Evolutionary conservation across 1,140 invertebrate species (phyloP), one percentile per base, ranked within the genome.

Genomic region (Heliconius hewitsoni): DNA sequence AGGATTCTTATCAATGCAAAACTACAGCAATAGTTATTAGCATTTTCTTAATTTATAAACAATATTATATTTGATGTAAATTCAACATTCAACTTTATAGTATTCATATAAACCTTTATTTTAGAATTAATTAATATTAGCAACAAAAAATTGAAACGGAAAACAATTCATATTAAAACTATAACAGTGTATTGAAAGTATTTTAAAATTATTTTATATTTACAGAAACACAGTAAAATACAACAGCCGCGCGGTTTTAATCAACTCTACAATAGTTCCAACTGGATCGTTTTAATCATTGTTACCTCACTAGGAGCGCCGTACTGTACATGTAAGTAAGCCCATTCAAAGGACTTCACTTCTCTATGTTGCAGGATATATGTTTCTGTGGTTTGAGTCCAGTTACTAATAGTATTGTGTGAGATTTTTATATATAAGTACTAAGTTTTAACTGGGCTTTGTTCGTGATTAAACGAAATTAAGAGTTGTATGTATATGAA

Each of bases 241-340:
- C 27, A 66, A 66, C 9, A 66, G 27, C 23, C 60, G 60, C 27
- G 23, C 27, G 23, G 60, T 66, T 66, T 66, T 66, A 66, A 66
- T 66, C 23, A 66, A 66, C 60, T 66, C 60, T 30, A 66, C 60
- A 66, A 66, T 66, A 66, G 60, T 66, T 66, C 13, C 60, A 30
- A 16, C 27, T 11, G 60, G 60, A 66, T 66, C 27, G 60, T 66
- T 66, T 66, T 66, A 66, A 66, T 66, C 60, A 66, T 66, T 66
- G 60, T 66, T 66, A 66, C 60, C 60, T 66, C 60, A 66, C 23
- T 8, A 66, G 60, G 60, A n/a, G 57, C 2, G 3, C 3, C 34
- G 34, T 37, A 37, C 34, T 6, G 34, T 8, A 1, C 34, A 37
- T 30, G 23, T 52, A 18, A 30, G 60, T 30, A 30, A 66, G 60